Conservation (phyloP, 2,797 vertebrate species). For the Pygocentrus nattereri region DNA sequence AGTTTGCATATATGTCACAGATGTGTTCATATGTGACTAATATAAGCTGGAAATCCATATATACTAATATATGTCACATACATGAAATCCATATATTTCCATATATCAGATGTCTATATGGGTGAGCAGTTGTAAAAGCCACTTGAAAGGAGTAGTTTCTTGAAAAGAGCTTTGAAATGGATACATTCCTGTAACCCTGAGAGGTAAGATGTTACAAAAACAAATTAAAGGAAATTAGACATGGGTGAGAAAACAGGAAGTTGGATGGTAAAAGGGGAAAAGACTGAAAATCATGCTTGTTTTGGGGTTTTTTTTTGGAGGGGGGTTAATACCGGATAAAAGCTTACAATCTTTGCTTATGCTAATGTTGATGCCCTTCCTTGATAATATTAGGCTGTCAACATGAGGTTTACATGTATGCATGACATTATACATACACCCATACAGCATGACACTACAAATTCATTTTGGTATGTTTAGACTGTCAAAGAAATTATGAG, state of each 20-base stretch:
- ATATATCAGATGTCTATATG: too few species aligned
- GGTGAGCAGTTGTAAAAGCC: conserved; percentile 15
- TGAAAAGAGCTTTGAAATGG: conserved; percentile 23
- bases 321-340: conserved; percentile 26
- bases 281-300: conserved; percentile 39
- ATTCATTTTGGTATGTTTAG: neutral
- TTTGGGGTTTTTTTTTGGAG: neutral
- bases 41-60: too few species aligned
- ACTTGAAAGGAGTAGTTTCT: conserved; percentile 29
- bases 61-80: too few species aligned
- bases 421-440: neutral
- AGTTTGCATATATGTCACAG: too few species aligned
- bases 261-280: conserved; percentile 30
- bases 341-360: conserved; percentile 32
- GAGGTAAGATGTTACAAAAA: conserved; percentile 49
- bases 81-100: too few species aligned
- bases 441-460: neutral
- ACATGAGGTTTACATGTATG: neutral
- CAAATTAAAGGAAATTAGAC: conserved; percentile 53
- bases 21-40: too few species aligned
- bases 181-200: conserved; percentile 40
- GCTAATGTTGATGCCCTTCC: neutral
- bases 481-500: neutral
- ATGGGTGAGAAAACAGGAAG: conserved; percentile 50
- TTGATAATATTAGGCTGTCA: conserved; percentile 19